Conservation (phyloP, 37 sponge, comb jelly and placozoan species). For the Aplysina aerophoba region DNA sequence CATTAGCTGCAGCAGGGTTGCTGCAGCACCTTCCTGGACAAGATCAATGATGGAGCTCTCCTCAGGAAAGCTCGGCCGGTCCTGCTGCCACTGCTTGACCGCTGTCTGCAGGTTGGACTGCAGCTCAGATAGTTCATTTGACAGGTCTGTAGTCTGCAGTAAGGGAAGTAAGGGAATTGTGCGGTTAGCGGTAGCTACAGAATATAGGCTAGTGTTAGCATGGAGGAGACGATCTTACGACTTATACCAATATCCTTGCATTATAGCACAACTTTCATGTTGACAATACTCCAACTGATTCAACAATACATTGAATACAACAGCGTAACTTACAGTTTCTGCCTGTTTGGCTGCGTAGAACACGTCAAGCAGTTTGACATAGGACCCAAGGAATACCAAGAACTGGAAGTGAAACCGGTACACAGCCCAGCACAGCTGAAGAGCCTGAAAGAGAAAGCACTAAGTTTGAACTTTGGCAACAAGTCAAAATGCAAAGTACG, state of each 20-base stretch:
- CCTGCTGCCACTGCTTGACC: slow-evolving; percentile 19
- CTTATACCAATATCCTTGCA: too few species aligned
- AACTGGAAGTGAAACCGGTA: slow-evolving; percentile 86
- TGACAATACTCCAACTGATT: too few species aligned
- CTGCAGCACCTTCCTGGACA: neutral
- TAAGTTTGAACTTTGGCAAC: too few species aligned
- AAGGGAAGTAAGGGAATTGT: neutral
- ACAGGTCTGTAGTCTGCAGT: slow-evolving; percentile 53
- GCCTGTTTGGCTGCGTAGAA: slow-evolving; percentile 34
- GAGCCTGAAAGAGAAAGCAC: slow-evolving; percentile 44
- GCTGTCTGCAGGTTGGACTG: slow-evolving; percentile 17
- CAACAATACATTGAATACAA: too few species aligned
- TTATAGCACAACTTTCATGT: too few species aligned
- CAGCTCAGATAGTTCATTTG: slow-evolving; percentile 56
- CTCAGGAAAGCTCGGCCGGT: neutral
- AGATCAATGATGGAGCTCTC: neutral
- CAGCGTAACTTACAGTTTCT: neutral
- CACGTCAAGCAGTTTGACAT: slow-evolving; percentile 62
- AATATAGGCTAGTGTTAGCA: too few species aligned
- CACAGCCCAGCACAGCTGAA: slow-evolving; percentile 67
- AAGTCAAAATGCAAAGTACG: too few species aligned
- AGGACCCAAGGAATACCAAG: slow-evolving; percentile 69
- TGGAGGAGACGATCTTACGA: too few species aligned
- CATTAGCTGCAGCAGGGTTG: neutral
- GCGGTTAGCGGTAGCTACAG: neutral